phyloP scores from a whole-genome alignment of 2,797 vertebrate genomes.

The Etheostoma nigrum region DNA sequence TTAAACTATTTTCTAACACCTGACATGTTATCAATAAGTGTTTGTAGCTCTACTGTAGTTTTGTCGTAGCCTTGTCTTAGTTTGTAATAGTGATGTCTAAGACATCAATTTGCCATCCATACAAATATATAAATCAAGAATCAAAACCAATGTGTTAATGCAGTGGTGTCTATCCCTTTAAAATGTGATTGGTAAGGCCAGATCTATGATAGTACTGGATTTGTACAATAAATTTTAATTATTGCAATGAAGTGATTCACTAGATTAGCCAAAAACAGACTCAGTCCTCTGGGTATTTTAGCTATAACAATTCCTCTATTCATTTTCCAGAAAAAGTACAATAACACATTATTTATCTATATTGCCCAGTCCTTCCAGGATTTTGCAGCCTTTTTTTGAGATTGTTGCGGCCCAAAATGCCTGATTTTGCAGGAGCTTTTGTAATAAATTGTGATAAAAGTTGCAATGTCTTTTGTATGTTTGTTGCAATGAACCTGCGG shows the following conservation, averaged over 20 bases:
- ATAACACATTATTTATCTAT: not conserved
- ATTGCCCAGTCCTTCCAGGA: too few species aligned
- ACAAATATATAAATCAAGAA: not conserved
- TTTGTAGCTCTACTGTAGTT: too few species aligned
- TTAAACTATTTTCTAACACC: not conserved
- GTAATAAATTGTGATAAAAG: too few species aligned
- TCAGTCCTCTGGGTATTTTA: not conserved
- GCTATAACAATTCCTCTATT: not conserved
- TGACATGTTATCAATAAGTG: too few species aligned
- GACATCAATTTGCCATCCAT: not conserved
- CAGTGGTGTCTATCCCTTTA: not conserved
- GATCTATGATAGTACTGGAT: not conserved
- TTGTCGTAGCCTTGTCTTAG: too few species aligned
- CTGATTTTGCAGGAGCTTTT: too few species aligned
- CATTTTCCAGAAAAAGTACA: not conserved
- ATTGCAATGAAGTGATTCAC: not conserved
- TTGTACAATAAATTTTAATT: not conserved
- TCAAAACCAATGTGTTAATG: not conserved
- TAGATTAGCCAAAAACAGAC: not conserved
- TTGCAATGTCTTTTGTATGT: too few species aligned
- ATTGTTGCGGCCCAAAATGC: too few species aligned
- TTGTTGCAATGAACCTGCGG: too few species aligned
- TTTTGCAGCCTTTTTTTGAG: too few species aligned
- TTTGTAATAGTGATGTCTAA: not conserved
- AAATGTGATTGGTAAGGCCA: not conserved